Evolutionary conservation across 2,888 invertebrate species (phyloP).

Genomic region (Xestoiulus laeticollis): DNA sequence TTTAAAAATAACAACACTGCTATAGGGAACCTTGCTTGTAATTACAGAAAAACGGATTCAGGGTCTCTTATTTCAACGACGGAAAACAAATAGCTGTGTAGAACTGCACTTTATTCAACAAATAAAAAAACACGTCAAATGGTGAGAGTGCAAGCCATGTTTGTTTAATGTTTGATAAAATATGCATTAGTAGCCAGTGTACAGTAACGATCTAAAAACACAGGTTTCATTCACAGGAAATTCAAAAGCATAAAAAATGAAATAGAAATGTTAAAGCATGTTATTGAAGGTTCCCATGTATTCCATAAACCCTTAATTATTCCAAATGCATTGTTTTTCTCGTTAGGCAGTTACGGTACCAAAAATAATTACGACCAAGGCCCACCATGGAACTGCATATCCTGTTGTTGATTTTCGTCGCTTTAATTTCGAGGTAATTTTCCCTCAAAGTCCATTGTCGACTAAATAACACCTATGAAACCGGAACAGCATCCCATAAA

Average conservation of each 20-base stretch:
- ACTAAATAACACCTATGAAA: not conserved
- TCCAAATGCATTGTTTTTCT: not conserved
- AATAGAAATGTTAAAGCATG: too few species aligned
- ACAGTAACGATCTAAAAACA: too few species aligned
- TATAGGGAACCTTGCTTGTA: not conserved
- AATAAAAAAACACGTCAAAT: not conserved
- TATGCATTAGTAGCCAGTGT: too few species aligned
- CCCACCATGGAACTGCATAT: not conserved
- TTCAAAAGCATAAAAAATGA: too few species aligned
- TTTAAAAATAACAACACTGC: not conserved
- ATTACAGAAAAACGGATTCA: not conserved
- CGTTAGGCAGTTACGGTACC: not conserved
- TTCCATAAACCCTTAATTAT: not conserved
- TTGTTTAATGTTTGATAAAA: too few species aligned
- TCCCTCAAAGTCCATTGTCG: not conserved
- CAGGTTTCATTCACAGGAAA: too few species aligned
- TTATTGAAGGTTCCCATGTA: too few species aligned
- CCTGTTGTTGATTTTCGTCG: not conserved
- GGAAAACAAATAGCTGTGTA: not conserved
- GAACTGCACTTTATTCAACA: not conserved
- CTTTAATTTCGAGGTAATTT: not conserved
- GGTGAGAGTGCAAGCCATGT: too few species aligned
- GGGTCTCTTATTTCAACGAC: not conserved
- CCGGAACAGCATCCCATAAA: not conserved
- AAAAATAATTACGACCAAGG: not conserved